Base-by-base conservation (phyloP, 2,888 invertebrate species). In the Chironomus tentans region DNA sequence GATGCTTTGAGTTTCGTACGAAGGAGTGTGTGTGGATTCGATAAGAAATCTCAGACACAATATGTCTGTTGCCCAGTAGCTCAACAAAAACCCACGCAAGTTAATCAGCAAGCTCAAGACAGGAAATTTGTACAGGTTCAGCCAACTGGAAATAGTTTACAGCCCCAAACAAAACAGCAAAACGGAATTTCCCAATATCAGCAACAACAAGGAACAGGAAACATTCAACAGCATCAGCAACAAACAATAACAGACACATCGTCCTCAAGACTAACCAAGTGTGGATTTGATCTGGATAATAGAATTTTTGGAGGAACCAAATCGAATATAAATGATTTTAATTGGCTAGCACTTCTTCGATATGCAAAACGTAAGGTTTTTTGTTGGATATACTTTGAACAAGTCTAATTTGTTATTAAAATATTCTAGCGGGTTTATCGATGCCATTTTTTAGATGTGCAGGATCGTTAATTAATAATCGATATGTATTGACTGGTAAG, bases 341-440 rank as follows among this genome's bases (percentile, higher is more conserved):
- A 89, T 0, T 91, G 91, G 91, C 89, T 90, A 88, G 87, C 85
- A 0, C 82, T 91, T n/a, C 79, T 91, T 7, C 86, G 88, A 81
- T 91, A 91, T 80, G 85, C 85, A 77, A 87, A 87, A 85, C 86
- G 91, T 91, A 83, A 83, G 10, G 81, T 28, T 69, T 10, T 22
- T 24, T 47, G 10, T 0, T 22, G 12, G 15, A 69, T 21, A 18
- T 10, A n/a, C 5, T 22, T 48, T 71, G 22, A 22, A 69, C 12
- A 2, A 48, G 6, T 47, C 12, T 38, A 4, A 50, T 47, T 69
- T 71, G 15, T 47, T 4, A 22, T 22, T n/a, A 10, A 3, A 13
- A n/a, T 22, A 56, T 22, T 48, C 22, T 15, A 78, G 4, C 78
- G 76, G 0, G 77, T 79, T 13, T 77, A 81, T 5, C 81, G 47